Conservation (phyloP, 2,797 vertebrate species). For the Acanthopagrus latus region DNA sequence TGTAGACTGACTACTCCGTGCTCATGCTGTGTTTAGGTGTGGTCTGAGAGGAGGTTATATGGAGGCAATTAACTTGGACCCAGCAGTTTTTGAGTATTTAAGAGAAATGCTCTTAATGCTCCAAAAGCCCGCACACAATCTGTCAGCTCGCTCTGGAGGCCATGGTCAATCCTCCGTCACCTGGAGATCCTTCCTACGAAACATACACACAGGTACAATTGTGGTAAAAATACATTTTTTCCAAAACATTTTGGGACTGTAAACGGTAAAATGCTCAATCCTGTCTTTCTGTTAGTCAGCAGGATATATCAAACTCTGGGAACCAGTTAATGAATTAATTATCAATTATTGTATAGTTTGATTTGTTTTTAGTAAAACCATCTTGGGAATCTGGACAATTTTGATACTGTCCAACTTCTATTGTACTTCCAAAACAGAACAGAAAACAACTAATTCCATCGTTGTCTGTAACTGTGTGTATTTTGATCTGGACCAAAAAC, state of each 20-base stretch:
- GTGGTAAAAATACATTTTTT: background rate
- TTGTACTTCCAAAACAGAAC: background rate
- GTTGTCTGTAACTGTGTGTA: background rate
- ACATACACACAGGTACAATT: conserved; percentile 24
- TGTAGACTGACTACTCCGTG: background rate
- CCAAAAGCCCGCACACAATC: background rate
- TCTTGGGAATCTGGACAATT: no score
- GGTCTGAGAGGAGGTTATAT: conserved; percentile 61
- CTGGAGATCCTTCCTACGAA: conserved; percentile 38
- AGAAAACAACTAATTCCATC: background rate
- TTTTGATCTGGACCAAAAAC: background rate
- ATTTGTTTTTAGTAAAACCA: background rate
- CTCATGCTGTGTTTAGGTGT: conserved; percentile 30
- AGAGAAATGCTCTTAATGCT: fast-evolving
- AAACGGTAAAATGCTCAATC: background rate
- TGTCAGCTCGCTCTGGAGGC: conserved; percentile 41
- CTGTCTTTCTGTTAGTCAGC: background rate
- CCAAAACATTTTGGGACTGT: background rate
- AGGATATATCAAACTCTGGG: no score
- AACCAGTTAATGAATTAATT: background rate
- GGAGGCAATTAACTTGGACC: conserved; percentile 51
- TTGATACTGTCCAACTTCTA: no score
- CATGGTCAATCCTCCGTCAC: conserved; percentile 47
- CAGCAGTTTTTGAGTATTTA: conserved; percentile 12
- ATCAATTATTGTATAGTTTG: background rate